Evolutionary conservation across 2,888 invertebrate species (phyloP).

Genomic region (Cyclophora albipunctata): DNA sequence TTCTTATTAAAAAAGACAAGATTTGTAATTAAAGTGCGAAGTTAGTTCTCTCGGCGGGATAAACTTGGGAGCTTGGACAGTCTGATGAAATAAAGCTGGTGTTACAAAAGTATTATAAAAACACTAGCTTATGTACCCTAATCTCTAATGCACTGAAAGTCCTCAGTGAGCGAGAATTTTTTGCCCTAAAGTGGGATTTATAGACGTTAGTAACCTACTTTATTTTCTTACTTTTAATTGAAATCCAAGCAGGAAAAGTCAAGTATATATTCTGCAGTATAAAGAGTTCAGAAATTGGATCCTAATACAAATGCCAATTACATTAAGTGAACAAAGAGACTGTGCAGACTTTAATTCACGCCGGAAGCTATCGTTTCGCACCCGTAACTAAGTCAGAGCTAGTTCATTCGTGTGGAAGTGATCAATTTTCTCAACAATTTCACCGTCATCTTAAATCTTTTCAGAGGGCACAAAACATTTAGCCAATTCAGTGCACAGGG

Average conservation of each 20-base stretch:
- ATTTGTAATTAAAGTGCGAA: constrained; percentile 23
- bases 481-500: constrained; percentile 70
- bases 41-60: constrained; percentile 16
- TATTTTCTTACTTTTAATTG: no score
- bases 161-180: no score
- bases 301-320: neutral
- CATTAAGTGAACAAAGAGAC: neutral
- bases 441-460: constrained; percentile 71
- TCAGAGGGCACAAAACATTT: constrained; percentile 68
- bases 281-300: no score
- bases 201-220: no score
- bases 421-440: constrained; percentile 74
- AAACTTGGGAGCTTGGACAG: constrained; percentile 12
- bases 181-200: no score
- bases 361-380: constrained; percentile 24
- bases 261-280: no score
- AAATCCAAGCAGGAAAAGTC: no score
- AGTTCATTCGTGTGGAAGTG: constrained; percentile 60
- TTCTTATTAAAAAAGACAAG: constrained; percentile 23
- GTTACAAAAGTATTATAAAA: neutral
- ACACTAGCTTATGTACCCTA: no score
- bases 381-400: constrained; percentile 36
- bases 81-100: constrained; percentile 12
- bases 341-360: constrained; percentile 2
- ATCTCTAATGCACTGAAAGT: no score